Conservation (phyloP, 2,888 invertebrate species). For the Allygus modestus region DNA sequence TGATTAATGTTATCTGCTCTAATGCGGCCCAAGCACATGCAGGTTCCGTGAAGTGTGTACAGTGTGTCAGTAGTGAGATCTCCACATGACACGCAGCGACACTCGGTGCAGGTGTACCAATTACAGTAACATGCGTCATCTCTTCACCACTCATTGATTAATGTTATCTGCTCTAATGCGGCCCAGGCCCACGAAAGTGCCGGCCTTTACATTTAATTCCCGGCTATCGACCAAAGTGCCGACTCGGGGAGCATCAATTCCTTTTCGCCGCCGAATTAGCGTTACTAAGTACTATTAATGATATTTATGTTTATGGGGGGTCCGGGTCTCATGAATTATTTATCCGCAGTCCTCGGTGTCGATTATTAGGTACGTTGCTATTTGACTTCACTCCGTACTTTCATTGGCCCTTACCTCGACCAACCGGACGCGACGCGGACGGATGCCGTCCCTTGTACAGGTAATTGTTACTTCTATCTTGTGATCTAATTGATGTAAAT, state of each 20-base stretch:
- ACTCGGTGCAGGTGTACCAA: neutral
- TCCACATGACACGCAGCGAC: too few species aligned
- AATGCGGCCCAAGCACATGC: too few species aligned
- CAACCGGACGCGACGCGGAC: constrained; percentile 8
- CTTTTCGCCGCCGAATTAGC: constrained; percentile 20
- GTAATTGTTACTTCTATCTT: constrained; percentile 36
- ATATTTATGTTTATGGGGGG: constrained; percentile 52
- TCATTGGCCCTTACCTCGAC: constrained; percentile 31
- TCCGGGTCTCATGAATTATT: constrained; percentile 42
- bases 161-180: constrained; percentile 7
- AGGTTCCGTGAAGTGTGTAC: too few species aligned
- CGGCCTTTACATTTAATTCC: constrained; percentile 34
- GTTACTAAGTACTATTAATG: constrained; percentile 42
- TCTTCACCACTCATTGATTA: neutral
- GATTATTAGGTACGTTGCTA: constrained; percentile 43
- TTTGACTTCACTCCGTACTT: constrained; percentile 30
- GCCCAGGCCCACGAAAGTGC: constrained; percentile 5
- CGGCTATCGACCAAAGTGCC: constrained; percentile 24
- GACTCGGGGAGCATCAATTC: constrained; percentile 14
- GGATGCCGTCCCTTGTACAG: constrained; percentile 10
- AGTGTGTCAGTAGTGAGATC: too few species aligned
- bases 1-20: too few species aligned
- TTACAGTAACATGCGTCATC: neutral
- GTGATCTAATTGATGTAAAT: constrained; percentile 41
- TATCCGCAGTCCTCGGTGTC: neutral